Conservation (phyloP, 2,888 invertebrate species). For the Lasius platythorax region DNA sequence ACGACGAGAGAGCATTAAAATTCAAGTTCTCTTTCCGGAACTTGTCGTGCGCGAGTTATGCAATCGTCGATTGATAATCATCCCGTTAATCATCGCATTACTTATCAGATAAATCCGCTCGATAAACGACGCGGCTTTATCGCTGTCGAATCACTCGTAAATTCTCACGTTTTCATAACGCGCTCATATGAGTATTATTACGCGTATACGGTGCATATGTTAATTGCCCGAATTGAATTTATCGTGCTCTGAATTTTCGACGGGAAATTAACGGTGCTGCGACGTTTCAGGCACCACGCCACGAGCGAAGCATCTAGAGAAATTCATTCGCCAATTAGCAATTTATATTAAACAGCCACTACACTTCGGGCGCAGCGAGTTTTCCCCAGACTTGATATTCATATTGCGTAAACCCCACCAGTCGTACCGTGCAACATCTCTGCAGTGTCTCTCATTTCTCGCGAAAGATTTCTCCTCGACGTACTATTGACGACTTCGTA, state of each 20-base stretch:
- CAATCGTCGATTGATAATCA: constrained; percentile 14
- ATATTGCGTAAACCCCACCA: constrained; percentile 46
- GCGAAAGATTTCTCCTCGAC: not conserved
- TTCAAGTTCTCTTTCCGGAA: not conserved
- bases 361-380: not conserved
- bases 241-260: constrained; percentile 14
- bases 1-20: not conserved
- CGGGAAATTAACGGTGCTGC: not conserved
- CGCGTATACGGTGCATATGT: not conserved
- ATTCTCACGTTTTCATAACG: constrained; percentile 24
- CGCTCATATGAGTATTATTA: constrained; percentile 34
- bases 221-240: constrained; percentile 33
- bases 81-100: constrained; percentile 20
- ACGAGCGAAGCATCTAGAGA: not conserved
- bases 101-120: constrained; percentile 10
- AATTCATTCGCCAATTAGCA: constrained; percentile 58
- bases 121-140: constrained; percentile 49
- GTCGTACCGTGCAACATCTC: too few species aligned
- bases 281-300: not conserved
- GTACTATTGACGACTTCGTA: not conserved
- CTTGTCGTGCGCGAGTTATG: not conserved
- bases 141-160: constrained; percentile 40
- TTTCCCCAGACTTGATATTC: constrained; percentile 57
- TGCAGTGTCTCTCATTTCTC: constrained; percentile 25
- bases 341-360: constrained; percentile 44